These are phyloP conservation scores for Pangasius krempfi DNA, from an alignment of 2,797 vertebrate genomes.

Conservation along the genomic window DNA sequence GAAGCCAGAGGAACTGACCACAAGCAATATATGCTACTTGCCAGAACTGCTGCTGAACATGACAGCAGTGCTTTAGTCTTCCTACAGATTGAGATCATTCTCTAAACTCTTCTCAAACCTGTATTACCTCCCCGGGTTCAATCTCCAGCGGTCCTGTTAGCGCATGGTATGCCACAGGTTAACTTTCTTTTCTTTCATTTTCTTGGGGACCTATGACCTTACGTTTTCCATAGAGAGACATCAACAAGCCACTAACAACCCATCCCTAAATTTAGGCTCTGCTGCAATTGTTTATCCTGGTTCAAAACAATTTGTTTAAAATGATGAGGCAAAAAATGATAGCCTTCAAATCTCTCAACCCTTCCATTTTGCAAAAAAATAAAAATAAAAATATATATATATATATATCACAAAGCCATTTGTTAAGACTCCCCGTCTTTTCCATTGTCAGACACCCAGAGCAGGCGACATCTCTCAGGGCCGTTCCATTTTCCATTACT, in stretches of 20 bases:
- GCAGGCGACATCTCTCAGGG: slow-evolving; percentile 69
- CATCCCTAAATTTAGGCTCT: slow-evolving; percentile 26
- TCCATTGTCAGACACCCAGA: slow-evolving; percentile 74
- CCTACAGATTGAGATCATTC: not conserved
- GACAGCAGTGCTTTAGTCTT: not conserved
- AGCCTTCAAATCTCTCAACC: slow-evolving; percentile 76
- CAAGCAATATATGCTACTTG: not conserved
- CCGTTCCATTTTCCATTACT: slow-evolving; percentile 57
- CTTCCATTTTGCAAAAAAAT: slow-evolving; percentile 70
- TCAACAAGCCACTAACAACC: slow-evolving; percentile 74
- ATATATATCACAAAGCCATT: slow-evolving; percentile 72
- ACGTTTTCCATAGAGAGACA: slow-evolving; percentile 63
- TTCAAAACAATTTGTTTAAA: slow-evolving; percentile 32
- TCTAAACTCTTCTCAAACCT: not conserved
- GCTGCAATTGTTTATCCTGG: not conserved
- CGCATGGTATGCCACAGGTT: no score
- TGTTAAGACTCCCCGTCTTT: slow-evolving; percentile 61
- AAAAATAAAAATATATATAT: no score
- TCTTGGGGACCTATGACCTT: not conserved
- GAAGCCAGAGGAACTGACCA: slow-evolving; percentile 6
- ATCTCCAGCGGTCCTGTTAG: not conserved
- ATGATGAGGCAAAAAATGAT: not conserved
- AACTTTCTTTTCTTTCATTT: not conserved
- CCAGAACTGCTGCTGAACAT: not conserved
- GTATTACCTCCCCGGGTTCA: not conserved